Conservation (phyloP, 2,113 vertebrate species). For the Myrmecophaga tridactyla region DNA sequence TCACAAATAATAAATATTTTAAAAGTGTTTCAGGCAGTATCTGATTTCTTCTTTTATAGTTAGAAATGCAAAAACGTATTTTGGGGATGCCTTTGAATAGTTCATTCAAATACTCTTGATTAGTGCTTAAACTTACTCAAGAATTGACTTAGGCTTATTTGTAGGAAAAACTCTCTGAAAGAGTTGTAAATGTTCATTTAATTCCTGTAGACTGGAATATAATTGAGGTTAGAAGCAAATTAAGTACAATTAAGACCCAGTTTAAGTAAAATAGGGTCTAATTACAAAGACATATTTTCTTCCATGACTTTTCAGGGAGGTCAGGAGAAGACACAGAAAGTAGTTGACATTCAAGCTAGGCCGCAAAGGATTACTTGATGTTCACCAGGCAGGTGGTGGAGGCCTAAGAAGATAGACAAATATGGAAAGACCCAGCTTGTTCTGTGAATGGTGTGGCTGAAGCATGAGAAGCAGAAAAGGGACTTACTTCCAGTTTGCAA, state of each 20-base stretch:
- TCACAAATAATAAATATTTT: slow-evolving; percentile 21
- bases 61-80: neutral
- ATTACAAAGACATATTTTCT: neutral
- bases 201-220: neutral
- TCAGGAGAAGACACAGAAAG: fast-evolving
- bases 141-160: slow-evolving; percentile 22
- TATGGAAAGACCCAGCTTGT: neutral
- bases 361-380: fast-evolving
- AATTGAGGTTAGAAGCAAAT: neutral
- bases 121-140: neutral
- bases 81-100: neutral
- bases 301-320: fast-evolving
- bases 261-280: neutral
- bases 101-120: neutral
- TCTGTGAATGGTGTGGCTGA: no score
- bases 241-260: no score
- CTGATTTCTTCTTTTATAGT: slow-evolving; percentile 39
- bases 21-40: slow-evolving; percentile 11
- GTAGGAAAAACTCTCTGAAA: neutral
- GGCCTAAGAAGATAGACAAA: neutral
- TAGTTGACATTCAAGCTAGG: no score
- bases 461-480: fast-evolving
- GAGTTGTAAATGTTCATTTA: neutral
- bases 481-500: no score
- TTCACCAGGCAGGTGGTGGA: neutral